Conservation (phyloP, 2,888 invertebrate genomes). For the Acanthacorydalis orientalis region DNA sequence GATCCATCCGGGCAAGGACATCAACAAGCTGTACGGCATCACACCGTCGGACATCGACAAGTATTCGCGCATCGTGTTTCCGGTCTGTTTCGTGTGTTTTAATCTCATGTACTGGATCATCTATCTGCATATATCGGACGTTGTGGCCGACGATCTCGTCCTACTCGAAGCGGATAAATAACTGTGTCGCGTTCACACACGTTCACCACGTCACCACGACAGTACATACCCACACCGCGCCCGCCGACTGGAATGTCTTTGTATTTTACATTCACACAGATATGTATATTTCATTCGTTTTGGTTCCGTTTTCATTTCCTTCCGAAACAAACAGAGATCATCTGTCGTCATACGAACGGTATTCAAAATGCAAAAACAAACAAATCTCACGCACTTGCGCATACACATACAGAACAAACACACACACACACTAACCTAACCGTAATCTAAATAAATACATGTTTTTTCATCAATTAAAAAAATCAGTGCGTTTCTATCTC, state of each 20-base stretch:
- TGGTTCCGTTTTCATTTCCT: not conserved
- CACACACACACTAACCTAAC: too few species aligned
- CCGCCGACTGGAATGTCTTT: not conserved
- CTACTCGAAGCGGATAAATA: constrained; percentile 55
- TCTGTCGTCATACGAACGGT: too few species aligned
- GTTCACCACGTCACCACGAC: constrained; percentile 5
- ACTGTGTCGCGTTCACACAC: constrained; percentile 8
- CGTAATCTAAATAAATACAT: too few species aligned
- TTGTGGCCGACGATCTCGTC: constrained; percentile 86
- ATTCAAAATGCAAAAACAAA: too few species aligned
- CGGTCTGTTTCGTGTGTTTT: constrained; percentile 96
- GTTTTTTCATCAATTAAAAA: too few species aligned
- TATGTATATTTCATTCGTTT: not conserved
- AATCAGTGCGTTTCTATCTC: too few species aligned
- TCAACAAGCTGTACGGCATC: constrained; percentile 80
- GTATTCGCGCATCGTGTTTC: constrained; percentile 95
- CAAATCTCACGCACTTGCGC: too few species aligned
- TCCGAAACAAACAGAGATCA: too few species aligned
- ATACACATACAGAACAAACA: too few species aligned
- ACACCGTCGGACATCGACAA: constrained; percentile 98
- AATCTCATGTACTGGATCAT: constrained; percentile 98
- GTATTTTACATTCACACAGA: not conserved
- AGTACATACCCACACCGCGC: not conserved
- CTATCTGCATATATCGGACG: constrained; percentile 89
- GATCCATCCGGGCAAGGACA: constrained; percentile 79